A percentile compares a stretch with the other conserved stretches of the same genome.
Evolutionary conservation across 2,888 invertebrate species (phyloP).

Genomic region (Rhopalosiphum nymphaeae): DNA sequence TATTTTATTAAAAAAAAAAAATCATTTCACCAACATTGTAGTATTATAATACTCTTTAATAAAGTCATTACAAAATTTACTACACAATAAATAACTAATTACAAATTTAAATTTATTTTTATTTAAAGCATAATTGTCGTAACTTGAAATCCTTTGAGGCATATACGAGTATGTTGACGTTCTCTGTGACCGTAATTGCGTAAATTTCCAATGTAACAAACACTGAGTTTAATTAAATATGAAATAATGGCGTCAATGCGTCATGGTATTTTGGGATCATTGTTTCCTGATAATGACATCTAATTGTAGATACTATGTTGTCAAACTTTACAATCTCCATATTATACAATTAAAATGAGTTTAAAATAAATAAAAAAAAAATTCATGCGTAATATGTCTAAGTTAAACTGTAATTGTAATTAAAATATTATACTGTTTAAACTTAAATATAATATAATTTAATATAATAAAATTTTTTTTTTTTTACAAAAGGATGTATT

Average conservation of each 20-base stretch:
- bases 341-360: background rate
- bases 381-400: no score
- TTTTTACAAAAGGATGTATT: background rate
- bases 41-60: background rate
- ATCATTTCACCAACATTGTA: background rate
- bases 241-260: background rate
- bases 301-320: background rate
- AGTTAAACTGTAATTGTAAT: background rate
- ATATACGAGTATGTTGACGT: background rate
- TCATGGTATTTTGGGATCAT: background rate
- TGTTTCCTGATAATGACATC: background rate
- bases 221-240: constrained; percentile 16
- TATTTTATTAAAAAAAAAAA: background rate
- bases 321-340: background rate
- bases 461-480: background rate
- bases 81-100: background rate
- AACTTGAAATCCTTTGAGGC: background rate
- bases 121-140: background rate
- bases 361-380: background rate
- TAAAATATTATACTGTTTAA: background rate
- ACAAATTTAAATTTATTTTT: background rate
- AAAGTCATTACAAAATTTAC: background rate
- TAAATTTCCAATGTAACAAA: background rate
- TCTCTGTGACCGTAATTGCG: background rate
- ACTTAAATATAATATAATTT: background rate